Evolutionary conservation across 2,888 invertebrate genomes (phyloP).

Genomic region (Exocentrus adspersus): DNA sequence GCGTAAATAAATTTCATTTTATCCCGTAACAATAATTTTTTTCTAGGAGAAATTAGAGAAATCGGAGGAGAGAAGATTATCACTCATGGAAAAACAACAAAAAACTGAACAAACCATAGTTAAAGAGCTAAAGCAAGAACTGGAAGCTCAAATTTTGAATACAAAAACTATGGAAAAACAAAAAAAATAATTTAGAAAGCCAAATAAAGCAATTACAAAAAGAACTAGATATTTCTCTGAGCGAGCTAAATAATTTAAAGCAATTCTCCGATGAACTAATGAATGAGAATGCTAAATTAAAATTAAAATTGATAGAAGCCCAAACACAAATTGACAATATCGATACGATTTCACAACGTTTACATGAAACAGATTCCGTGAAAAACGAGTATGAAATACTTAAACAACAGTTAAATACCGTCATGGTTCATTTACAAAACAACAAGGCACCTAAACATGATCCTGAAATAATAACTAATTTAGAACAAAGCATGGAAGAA

Average conservation of each 20-base stretch:
- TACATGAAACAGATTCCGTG: conserved; percentile 22
- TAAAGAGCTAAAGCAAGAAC: conserved; percentile 34
- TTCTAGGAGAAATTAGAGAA: conserved; percentile 34
- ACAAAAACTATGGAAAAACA: conserved; percentile 37
- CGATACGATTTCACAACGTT: neutral
- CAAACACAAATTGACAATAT: neutral
- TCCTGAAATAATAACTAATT: conserved; percentile 23
- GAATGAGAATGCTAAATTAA: conserved; percentile 30
- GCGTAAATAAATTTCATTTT: too few relatives aligned
- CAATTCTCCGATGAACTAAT: conserved; percentile 36
- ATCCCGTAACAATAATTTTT: too few relatives aligned
- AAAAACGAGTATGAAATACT: conserved; percentile 41
- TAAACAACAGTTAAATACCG: conserved; percentile 41
- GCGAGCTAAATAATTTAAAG: conserved; percentile 39
- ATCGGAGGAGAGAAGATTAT: conserved; percentile 41
- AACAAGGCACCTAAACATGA: conserved; percentile 16
- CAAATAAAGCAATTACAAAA: conserved; percentile 40
- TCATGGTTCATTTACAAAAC: conserved; percentile 42
- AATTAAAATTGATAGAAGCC: conserved; percentile 27
- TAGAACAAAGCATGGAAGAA: conserved; percentile 39
- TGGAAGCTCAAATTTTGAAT: conserved; percentile 28
- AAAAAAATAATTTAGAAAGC: conserved; percentile 43
- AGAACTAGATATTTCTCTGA: conserved; percentile 35
- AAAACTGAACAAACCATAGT: conserved; percentile 37
- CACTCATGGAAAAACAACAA: conserved; percentile 36